Evolutionary conservation across 2,113 vertebrate species (phyloP), one percentile per base, ranked within the genome.

Genomic region (Aphyosemion australe): DNA sequence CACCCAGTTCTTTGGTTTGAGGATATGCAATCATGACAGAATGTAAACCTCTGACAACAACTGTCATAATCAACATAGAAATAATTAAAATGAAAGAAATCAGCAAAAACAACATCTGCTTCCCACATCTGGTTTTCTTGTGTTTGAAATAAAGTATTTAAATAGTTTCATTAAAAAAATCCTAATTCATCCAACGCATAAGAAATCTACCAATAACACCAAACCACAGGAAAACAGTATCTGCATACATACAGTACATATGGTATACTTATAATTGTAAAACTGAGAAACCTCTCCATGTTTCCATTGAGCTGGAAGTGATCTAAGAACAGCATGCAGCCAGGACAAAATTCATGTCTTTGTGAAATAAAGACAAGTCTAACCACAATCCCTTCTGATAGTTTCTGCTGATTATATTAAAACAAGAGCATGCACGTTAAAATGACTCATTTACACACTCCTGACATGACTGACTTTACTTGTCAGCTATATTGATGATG

Each of bases 381-480:
- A 1, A 5, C 34, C 34, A 34, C 13, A 11, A 16, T 55, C 9
- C 39, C 37, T 39, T 37, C 19, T 10, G 13, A 31, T 50, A 46
- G 11, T 18, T 26, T 39, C 13, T 54, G 37, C 20, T 61, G 6
- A 20, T 15, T 32, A 55, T 39, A 47, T 50, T 68, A 9, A 42
- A 64, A 64, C 45, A 20, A 54, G 34, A 12, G 7, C 12, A 6
- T 32, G 19, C 32, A 48, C 16, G 15, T 43, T 54, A 13, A 65
- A 50, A 12, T 11, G 18, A 48, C 14, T 31, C 9, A 46, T 13
- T 51, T 0, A 12, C 16, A 18, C 34, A 2, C 57, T 64, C n/a
- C n/a, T n/a, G n/a, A n/a, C n/a, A n/a, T 16, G 13, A 32, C 55
- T 57, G n/a, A n/a, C 18, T 13, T 64, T 68, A 48, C 12, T 19